Conservation (phyloP, 1,140 invertebrate genomes). For the Lineus longissimus region DNA sequence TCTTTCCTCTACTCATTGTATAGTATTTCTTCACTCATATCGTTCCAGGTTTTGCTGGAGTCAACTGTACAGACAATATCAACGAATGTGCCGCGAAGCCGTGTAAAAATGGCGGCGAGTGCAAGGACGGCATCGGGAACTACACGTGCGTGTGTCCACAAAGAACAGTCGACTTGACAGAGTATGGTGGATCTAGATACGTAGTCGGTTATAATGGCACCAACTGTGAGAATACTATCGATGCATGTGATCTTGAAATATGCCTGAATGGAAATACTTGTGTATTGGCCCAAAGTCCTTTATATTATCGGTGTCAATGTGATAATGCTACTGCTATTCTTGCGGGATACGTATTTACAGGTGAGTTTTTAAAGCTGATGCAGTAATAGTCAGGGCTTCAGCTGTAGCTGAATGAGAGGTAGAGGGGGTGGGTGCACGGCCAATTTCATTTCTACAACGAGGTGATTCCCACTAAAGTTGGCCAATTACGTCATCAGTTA, state of each 20-base stretch:
- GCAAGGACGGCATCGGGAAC: not conserved
- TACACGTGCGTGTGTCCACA: slow-evolving; percentile 2
- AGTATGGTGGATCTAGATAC: not conserved
- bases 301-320: too few relatives aligned
- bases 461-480: too few relatives aligned
- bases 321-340: too few relatives aligned
- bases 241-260: slow-evolving; percentile 20
- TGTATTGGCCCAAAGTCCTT: not conserved
- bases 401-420: too few relatives aligned
- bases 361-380: too few relatives aligned
- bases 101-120: slow-evolving; percentile 22
- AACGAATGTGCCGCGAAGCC: slow-evolving; percentile 16
- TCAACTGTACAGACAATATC: slow-evolving; percentile 14
- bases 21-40: too few relatives aligned
- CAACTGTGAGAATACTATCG: slow-evolving; percentile 14
- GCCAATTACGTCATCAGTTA: too few relatives aligned
- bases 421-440: too few relatives aligned
- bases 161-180: not conserved
- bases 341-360: too few relatives aligned
- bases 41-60: slow-evolving; percentile 24
- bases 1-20: too few relatives aligned
- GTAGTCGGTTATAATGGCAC: slow-evolving; percentile 10
- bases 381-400: too few relatives aligned
- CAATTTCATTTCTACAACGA: too few relatives aligned
- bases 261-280: slow-evolving; percentile 21